Base-by-base conservation (phyloP, 2,888 invertebrate genomes). In the Crocallis elinguaria region DNA sequence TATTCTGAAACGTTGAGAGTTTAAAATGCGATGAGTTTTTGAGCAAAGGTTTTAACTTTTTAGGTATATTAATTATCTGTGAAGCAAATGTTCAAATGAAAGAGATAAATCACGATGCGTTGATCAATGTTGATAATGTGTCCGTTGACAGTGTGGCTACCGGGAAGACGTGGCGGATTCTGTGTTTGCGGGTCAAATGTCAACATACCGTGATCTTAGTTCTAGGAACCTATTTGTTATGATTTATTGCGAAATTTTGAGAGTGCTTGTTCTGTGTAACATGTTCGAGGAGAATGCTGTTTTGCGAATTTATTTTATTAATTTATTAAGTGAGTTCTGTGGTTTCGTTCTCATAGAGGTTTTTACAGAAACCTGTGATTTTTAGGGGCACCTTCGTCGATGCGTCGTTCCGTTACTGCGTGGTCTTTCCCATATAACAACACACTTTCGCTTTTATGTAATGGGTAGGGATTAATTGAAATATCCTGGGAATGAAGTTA, bases 101-200 rank as follows among this genome's bases (percentile, higher is more conserved):
- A 77, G 73, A 69, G 57, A 77, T 82, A 77, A 78, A 80, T 83
- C 74, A 74, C 69, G 60, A 64, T 73, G 71, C 71, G 72, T 67
- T 75, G 75, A 77, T 75, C 52, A 59, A 55, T 49, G 58, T 49
- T 52, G 67, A 64, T 74, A 76, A 73, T 72, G 66, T 71, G 60
- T 56, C 58, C 60, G 69, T 63, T 75, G 80, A 80, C 77, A 76
- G 67, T 61, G 48, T 42, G 46, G 82, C 83, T 83, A 82, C 82
- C 54, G 79, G 63, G 45, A 53, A 62, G 23, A 3, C 35, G 21
- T 55, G 7, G 13, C 41, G 9, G n/a, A 17, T 30, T 23, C 30
- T 7, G 44, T 57, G 19, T 27, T 19, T 44, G 11, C 12, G 32
- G 54, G 57, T 60, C 54, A 57, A 37, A 42, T 43, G 51, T 60